Conservation (phyloP, 1,140 invertebrate genomes). For the Phymorhynchus buccinoides region DNA sequence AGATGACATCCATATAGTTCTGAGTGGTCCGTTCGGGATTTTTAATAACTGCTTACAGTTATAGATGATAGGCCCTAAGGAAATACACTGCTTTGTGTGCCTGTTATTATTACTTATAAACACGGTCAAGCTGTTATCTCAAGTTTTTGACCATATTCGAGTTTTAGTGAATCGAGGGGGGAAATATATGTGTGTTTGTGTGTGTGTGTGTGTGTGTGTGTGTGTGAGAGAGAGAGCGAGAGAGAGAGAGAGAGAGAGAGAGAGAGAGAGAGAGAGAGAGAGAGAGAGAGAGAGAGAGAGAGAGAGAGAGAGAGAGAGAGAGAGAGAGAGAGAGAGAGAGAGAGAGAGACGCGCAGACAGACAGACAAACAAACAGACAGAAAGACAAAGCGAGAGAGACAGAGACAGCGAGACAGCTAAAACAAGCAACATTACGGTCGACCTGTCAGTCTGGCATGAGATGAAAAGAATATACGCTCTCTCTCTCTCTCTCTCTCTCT, state of each 20-base stretch:
- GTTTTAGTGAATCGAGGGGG: too few relatives aligned
- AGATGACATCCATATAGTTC: too few relatives aligned
- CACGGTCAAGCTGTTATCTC: too few relatives aligned
- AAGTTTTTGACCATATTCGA: not conserved
- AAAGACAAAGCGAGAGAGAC: not conserved
- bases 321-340: conserved; percentile 7
- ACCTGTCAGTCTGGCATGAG: not conserved
- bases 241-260: too few relatives aligned
- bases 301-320: not conserved
- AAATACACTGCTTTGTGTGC: too few relatives aligned
- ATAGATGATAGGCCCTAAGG: too few relatives aligned
- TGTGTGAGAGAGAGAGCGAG: too few relatives aligned
- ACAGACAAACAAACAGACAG: not conserved
- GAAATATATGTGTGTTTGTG: too few relatives aligned
- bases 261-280: conserved; percentile 26
- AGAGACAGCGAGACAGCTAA: not conserved
- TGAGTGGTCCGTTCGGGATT: too few relatives aligned
- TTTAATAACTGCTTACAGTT: too few relatives aligned
- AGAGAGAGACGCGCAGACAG: not conserved
- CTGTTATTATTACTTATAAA: too few relatives aligned
- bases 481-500: conserved; percentile 34
- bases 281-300: not conserved
- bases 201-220: too few relatives aligned
- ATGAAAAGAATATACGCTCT: not conserved
- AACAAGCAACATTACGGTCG: not conserved